Conservation (phyloP, 2,113 vertebrate species). For the Galeopterus variegatus region DNA sequence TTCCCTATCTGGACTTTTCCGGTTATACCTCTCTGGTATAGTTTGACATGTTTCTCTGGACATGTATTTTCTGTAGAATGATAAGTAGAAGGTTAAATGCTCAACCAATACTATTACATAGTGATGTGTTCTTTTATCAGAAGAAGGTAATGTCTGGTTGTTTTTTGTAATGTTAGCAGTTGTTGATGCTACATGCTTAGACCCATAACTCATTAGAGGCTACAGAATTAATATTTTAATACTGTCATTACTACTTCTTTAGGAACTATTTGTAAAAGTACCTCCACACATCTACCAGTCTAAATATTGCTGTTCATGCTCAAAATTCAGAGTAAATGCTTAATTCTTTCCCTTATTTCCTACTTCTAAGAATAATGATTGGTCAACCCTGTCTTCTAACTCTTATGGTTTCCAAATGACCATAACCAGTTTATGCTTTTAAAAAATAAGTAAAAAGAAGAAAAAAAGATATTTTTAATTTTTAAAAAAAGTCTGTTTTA, state of each 20-base stretch:
- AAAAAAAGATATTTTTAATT: background rate
- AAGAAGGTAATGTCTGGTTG: background rate
- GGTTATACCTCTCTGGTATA: background rate
- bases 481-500: background rate
- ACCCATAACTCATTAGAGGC: background rate
- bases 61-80: background rate
- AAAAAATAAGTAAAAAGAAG: background rate
- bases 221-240: background rate
- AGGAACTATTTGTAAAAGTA: background rate
- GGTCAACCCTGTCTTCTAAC: background rate
- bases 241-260: background rate
- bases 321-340: background rate
- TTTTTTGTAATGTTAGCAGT: background rate
- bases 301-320: background rate
- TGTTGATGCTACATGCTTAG: background rate
- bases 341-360: background rate
- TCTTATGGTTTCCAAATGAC: background rate
- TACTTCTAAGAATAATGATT: background rate
- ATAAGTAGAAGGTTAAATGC: background rate
- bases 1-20: background rate
- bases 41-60: background rate
- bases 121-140: constrained; percentile 27
- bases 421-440: background rate
- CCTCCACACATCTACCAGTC: background rate
- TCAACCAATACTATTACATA: background rate